These are phyloP conservation scores for Halictus quadricinctus DNA, from an alignment of 2,888 invertebrate genomes.

Conservation along the genomic window DNA sequence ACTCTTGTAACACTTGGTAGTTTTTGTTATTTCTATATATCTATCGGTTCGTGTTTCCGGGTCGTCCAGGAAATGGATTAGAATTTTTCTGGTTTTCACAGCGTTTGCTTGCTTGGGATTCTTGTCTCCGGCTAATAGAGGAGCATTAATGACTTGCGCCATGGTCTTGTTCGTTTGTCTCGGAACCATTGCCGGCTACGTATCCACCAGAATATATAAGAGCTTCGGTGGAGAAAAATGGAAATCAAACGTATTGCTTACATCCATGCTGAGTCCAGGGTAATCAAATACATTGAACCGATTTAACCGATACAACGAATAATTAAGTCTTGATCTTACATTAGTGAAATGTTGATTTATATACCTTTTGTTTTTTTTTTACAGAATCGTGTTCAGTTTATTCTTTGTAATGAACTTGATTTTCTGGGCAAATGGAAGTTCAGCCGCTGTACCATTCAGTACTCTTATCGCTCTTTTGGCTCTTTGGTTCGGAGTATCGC, in stretches of 20 bases:
- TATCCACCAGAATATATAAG: conserved; percentile 98
- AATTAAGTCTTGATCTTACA: not conserved
- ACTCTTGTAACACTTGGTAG: conserved; percentile 93
- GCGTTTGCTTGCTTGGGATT: conserved; percentile 99
- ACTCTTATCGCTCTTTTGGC: conserved; percentile 96
- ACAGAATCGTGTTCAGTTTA: conserved; percentile 96
- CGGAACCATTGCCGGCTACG: conserved; percentile 98
- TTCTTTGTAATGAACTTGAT: conserved; percentile 99
- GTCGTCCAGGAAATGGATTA: not conserved
- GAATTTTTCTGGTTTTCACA: conserved; percentile 72
- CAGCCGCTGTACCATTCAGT: conserved; percentile 98
- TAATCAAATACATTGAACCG: conserved; percentile 78
- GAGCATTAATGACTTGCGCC: conserved; percentile 99
- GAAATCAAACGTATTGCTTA: conserved; percentile 98
- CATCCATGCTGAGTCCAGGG: conserved; percentile 98
- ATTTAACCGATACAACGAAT: not conserved
- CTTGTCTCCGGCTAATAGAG: conserved; percentile 98
- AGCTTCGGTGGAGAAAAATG: conserved; percentile 99
- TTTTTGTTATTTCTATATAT: not conserved
- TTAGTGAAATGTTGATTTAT: conserved; percentile 79
- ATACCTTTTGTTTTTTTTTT: conserved; percentile 48
- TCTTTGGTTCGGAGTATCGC: conserved; percentile 99
- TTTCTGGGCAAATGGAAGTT: conserved; percentile 97
- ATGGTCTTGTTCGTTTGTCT: conserved; percentile 98
- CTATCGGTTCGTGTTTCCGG: not conserved